Evolutionary conservation across 2,797 vertebrate genomes (phyloP), one percentile per base, ranked within the genome.

Genomic region (Buceros bicornis): DNA sequence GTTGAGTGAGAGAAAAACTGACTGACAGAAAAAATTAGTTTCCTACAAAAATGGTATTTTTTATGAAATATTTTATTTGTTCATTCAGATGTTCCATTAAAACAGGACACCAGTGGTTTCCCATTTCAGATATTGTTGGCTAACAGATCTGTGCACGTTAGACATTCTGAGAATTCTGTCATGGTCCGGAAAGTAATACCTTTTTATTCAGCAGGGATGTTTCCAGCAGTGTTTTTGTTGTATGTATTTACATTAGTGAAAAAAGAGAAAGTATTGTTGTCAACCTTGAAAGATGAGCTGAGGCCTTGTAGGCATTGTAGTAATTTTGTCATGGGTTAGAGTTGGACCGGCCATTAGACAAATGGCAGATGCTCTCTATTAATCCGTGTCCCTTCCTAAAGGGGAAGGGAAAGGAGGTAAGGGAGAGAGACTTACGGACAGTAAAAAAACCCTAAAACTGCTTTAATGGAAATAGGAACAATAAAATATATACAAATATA

Each of bases 221-320:
- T 91, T 3, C 11, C 14, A 79, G 24, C 4, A 8, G 82, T 71
- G 9, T 35, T 86, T 81, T 37, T 80, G 4, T 64, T 90, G 3
- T 45, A 24, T 26, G 5, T 57, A 10, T 60, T 51, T 64, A 8
- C 6, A 0, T 57, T 37, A 66, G 24, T 70, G 10, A 35, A 61
- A 51, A 57, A 67, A 28, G 7, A 18, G 2, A 5, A 82, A 22
- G 4, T 69, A 24, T 8, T 50, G 10, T 10, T 71, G 7, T 47
- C 24, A 74, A 8, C 20, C 22, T 58, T 58, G 50, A 78, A 69
- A 86, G 91, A 29, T 72, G 6, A 54, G 9, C 11, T 40, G 62
- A 53, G 5, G 40, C 7, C 19, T 72, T 1, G 2, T 1, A 2
- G 13, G 3, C 51, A 5, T 25, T 82, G 33, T 17, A 24, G 8